These are phyloP conservation scores for Oxygymnocypris stewartii DNA, from an alignment of 2,113 vertebrate species.

Conservation along the genomic window DNA sequence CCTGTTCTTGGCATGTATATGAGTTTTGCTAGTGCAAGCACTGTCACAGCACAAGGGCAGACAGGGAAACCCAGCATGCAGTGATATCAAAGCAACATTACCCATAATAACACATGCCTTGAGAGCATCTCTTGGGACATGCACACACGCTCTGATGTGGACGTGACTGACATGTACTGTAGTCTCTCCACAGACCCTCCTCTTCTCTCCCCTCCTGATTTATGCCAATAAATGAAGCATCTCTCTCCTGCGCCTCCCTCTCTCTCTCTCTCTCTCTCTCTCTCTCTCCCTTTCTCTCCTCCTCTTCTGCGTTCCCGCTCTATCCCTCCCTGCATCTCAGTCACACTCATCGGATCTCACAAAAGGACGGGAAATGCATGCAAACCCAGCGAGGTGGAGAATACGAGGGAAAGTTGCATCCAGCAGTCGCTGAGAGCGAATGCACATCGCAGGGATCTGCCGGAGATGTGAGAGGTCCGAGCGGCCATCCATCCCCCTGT, in stretches of 20 bases:
- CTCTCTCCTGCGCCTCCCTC: constrained; percentile 40
- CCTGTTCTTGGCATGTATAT: not conserved
- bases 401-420: constrained; percentile 49
- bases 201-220: constrained; percentile 59
- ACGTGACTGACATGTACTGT: constrained; percentile 47
- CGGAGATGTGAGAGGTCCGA: constrained; percentile 71
- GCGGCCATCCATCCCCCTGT: constrained; percentile 59
- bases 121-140: constrained; percentile 1
- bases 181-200: constrained; percentile 54
- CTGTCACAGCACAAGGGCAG: constrained; percentile 7
- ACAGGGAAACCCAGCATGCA: not conserved
- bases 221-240: constrained; percentile 59
- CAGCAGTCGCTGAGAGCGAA: constrained; percentile 19
- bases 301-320: constrained; percentile 45
- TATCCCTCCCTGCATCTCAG: constrained; percentile 59
- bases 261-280: no score
- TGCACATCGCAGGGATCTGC: constrained; percentile 5
- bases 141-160: constrained; percentile 44
- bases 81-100: constrained; percentile 37
- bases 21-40: not conserved
- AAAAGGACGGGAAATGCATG: constrained; percentile 49
- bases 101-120: constrained; percentile 25
- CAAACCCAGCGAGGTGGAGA: constrained; percentile 29
- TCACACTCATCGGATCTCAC: constrained; percentile 46
- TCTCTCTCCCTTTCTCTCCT: constrained; percentile 36